Evolutionary conservation across 2,888 invertebrate species (phyloP).

Genomic region (Scaptomyza reducta): DNA sequence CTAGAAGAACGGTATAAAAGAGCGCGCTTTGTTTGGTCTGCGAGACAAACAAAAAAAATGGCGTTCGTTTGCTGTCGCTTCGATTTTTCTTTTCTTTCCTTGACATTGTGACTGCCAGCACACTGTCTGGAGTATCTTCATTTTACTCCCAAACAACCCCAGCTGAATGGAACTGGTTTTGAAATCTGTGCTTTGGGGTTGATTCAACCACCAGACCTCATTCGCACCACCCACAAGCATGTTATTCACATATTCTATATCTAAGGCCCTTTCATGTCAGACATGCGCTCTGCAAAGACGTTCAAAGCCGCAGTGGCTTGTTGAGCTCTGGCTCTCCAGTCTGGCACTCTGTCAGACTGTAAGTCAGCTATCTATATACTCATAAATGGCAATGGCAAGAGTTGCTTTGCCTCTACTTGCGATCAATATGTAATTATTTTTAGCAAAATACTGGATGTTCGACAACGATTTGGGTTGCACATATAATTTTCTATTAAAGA

Average conservation of each 20-base stretch:
- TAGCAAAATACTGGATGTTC: slow-evolving; percentile 37
- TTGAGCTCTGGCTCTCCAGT: slow-evolving; percentile 46
- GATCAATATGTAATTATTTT: slow-evolving; percentile 75
- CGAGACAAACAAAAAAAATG: slow-evolving; percentile 54
- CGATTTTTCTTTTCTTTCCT: slow-evolving; percentile 62
- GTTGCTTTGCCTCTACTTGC: slow-evolving; percentile 41
- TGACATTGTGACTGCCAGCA: slow-evolving; percentile 70
- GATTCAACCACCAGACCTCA: slow-evolving; percentile 50
- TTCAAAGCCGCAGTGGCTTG: slow-evolving; percentile 41
- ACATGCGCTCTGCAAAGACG: slow-evolving; percentile 72
- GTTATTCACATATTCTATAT: slow-evolving; percentile 50
- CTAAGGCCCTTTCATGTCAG: slow-evolving; percentile 47
- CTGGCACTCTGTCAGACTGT: slow-evolving; percentile 23
- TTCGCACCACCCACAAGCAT: slow-evolving; percentile 37
- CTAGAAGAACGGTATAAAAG: slow-evolving; percentile 31
- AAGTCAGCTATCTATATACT: slow-evolving; percentile 57
- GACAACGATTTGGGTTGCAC: slow-evolving; percentile 15
- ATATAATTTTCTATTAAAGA: slow-evolving; percentile 58
- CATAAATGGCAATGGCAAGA: slow-evolving; percentile 59
- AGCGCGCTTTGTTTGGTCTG: slow-evolving; percentile 39
- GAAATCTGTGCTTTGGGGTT: slow-evolving; percentile 77
- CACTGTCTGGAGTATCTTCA: slow-evolving; percentile 63
- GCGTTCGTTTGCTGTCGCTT: slow-evolving; percentile 53
- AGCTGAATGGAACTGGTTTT: slow-evolving; percentile 56
- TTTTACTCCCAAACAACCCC: slow-evolving; percentile 67